These are phyloP conservation scores for Endotricha flammealis DNA, from an alignment of 2,888 invertebrate species.

Conservation along the genomic window DNA sequence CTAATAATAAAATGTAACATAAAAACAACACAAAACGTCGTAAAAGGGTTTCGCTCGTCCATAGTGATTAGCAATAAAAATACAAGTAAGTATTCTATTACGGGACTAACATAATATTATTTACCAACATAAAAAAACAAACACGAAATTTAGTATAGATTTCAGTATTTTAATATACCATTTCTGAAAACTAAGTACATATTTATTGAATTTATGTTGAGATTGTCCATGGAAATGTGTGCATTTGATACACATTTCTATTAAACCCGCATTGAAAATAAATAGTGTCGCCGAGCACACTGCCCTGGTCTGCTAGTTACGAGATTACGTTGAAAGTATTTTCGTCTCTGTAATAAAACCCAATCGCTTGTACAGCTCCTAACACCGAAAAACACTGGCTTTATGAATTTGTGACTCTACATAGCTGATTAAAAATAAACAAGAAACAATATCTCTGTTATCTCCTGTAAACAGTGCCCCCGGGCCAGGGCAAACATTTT, in stretches of 20 bases:
- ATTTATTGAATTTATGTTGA: too few relatives aligned
- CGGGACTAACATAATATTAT: too few relatives aligned
- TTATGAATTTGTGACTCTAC: constrained; percentile 40
- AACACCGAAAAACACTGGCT: constrained; percentile 33
- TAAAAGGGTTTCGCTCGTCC: too few relatives aligned
- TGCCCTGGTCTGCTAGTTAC: constrained; percentile 44
- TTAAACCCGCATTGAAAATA: constrained; percentile 42
- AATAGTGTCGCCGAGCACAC: constrained; percentile 38
- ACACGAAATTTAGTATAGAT: too few relatives aligned
- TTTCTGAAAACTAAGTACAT: too few relatives aligned
- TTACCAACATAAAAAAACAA: too few relatives aligned
- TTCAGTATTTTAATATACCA: too few relatives aligned
- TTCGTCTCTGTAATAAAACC: constrained; percentile 44
- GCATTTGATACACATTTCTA: constrained; percentile 42
- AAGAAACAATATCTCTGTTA: constrained; percentile 37
- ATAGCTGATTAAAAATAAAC: constrained; percentile 37
- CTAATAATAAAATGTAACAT: too few relatives aligned
- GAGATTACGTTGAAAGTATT: constrained; percentile 58
- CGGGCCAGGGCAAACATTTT: constrained; percentile 11
- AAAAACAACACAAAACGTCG: too few relatives aligned
- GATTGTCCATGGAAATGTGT: too few relatives aligned
- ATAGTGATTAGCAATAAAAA: too few relatives aligned
- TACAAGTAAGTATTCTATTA: too few relatives aligned
- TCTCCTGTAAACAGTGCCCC: constrained; percentile 35
- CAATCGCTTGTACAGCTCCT: constrained; percentile 33